Evolutionary conservation across 2,888 invertebrate genomes (phyloP).

Genomic region (Chalcis sispes): DNA sequence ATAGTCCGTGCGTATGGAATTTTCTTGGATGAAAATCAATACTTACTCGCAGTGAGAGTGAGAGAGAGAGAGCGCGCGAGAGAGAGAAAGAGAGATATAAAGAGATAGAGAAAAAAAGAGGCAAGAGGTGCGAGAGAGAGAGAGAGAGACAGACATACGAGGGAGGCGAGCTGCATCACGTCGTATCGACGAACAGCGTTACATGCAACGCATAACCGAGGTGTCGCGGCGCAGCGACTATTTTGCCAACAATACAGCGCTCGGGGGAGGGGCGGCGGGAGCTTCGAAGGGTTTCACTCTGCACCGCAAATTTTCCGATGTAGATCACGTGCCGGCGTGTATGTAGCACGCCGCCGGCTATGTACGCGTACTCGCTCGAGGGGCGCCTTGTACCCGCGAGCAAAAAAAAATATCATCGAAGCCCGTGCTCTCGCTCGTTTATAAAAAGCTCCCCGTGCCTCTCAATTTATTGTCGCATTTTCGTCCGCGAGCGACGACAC

Average conservation of each 20-base stretch:
- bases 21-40: constrained; percentile 42
- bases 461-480: constrained; percentile 2
- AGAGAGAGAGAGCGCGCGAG: constrained; percentile 17
- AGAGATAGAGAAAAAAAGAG: too few relatives aligned
- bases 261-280: neutral
- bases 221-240: constrained; percentile 18
- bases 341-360: neutral
- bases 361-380: too few relatives aligned
- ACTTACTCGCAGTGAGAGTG: neutral
- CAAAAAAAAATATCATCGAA: constrained; percentile 29
- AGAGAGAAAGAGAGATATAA: too few relatives aligned
- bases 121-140: too few relatives aligned
- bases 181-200: constrained; percentile 48
- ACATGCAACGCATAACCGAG: constrained; percentile 50
- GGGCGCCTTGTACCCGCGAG: neutral
- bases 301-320: constrained; percentile 49
- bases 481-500: too few relatives aligned
- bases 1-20: neutral
- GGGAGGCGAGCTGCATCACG: constrained; percentile 37
- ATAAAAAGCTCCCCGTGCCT: constrained; percentile 17
- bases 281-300: too few relatives aligned
- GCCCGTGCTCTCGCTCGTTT: neutral
- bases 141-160: too few relatives aligned
- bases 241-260: constrained; percentile 36
- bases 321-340: constrained; percentile 47